Base-by-base conservation (phyloP, 2,888 invertebrate genomes). In the Drymonia ruficornis region DNA sequence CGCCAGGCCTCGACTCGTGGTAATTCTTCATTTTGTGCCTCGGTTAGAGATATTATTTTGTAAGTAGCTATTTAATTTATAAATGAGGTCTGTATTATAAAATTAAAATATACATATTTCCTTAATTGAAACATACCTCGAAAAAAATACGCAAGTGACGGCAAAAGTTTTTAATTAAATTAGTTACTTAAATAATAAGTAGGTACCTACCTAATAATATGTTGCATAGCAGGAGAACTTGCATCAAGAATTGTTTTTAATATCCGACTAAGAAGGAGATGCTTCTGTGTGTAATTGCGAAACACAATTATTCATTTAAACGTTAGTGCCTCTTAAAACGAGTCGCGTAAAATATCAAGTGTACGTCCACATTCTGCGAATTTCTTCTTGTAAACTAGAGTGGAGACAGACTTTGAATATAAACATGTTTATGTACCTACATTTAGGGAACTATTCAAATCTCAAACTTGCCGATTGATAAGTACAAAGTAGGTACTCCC, bases 331-430 rank as follows among this genome's bases (percentile, higher is more conserved):
- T 75, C 80, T 81, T 83, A 80, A 85, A 87, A 87, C 80, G 81
- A 84, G 81, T 86, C 78, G 76, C 80, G 81, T 86, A 83, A 86
- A 87, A 85, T 83, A 86, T 84, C 83, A 83, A 82, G 77, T 74
- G 77, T 74, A 80, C 76, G 74, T 76, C 76, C 83, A 80, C 83
- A 86, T 87, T 87, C 86, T 81, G 66, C 67, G 76, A 73, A 83
- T 86, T 79, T 80, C 79, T 79, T 49, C 58, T 53, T 55, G 23
- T 23, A 28, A 16, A 34, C 5, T 34, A 65, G 59, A 71, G 46
- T 78, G 79, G 86, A 86, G 64, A 59, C 0, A 61, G 84, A 78
- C 49, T 80, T 44, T 63, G 31, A 18, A 19, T 38, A n/a, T 7
- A 4, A 6, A 23, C 6, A 2, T 23, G 3, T 6, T 0, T 23